These are phyloP conservation scores for Larimichthys crocea DNA, from an alignment of 2,113 vertebrate genomes.

Conservation along the genomic window DNA sequence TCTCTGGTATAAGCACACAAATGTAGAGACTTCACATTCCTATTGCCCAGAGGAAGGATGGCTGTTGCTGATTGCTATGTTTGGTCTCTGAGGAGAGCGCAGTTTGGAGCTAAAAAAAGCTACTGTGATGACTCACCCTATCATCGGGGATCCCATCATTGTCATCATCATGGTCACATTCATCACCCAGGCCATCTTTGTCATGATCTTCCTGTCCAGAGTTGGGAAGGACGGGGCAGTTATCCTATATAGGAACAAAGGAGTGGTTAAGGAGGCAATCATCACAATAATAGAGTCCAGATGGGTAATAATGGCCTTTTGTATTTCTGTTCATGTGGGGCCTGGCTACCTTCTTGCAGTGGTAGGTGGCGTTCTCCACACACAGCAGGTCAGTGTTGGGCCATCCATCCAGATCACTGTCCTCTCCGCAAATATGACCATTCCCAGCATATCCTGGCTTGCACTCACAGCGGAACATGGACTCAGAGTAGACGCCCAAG, in stretches of 20 bases:
- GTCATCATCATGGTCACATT: conserved; percentile 96
- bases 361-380: conserved; percentile 97
- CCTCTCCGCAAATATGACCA: conserved; percentile 95
- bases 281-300: conserved; percentile 47
- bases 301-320: conserved; percentile 33
- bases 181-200: conserved; percentile 96
- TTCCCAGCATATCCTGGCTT: conserved; percentile 97
- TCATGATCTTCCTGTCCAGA: conserved; percentile 99
- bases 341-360: conserved; percentile 94
- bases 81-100: conserved; percentile 60
- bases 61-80: conserved; percentile 71
- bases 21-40: conserved; percentile 57
- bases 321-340: conserved; percentile 48
- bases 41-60: conserved; percentile 61
- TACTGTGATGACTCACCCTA: conserved; percentile 85
- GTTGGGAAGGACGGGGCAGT: conserved; percentile 96
- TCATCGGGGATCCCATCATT: conserved; percentile 96
- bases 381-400: conserved; percentile 92
- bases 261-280: conserved; percentile 48
- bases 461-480: conserved; percentile 98
- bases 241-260: conserved; percentile 88
- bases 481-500: conserved; percentile 93
- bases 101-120: conserved; percentile 52
- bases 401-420: conserved; percentile 97
- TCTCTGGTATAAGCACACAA: conserved; percentile 49